Evolutionary conservation across 2,888 invertebrate genomes (phyloP).

Genomic region (Pristionchus japonicus): DNA sequence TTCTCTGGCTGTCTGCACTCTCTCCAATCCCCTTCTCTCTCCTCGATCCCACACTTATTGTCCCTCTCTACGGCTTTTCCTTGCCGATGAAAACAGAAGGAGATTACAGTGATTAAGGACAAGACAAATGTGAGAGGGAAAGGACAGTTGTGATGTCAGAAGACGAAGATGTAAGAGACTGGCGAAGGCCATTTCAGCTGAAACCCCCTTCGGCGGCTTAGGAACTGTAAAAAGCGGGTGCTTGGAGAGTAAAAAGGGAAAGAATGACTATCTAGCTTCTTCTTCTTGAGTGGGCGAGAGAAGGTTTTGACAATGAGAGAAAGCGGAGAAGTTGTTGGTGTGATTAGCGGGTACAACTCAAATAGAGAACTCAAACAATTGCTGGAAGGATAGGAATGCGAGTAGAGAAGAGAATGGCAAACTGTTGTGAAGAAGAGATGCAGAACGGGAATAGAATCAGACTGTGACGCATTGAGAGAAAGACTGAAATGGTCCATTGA

Average conservation of each 20-base stretch:
- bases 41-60: neutral
- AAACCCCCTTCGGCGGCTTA: neutral
- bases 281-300: neutral
- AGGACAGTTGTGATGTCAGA: neutral
- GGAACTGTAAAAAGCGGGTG: neutral
- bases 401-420: constrained; percentile 9
- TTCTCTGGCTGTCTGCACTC: neutral
- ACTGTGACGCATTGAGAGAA: neutral
- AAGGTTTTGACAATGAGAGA: constrained; percentile 20
- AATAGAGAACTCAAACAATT: neutral
- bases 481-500: neutral
- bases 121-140: neutral
- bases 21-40: neutral
- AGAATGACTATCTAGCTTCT: neutral
- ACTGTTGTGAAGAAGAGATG: neutral
- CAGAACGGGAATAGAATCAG: neutral
- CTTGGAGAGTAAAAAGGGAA: neutral
- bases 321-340: constrained; percentile 5
- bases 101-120: neutral
- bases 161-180: neutral
- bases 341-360: constrained; percentile 24
- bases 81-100: neutral
- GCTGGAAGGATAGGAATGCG: neutral
- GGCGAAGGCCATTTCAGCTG: neutral
- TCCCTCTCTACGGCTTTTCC: neutral